Percentiles rank a stretch among this genome's conserved stretches.
Evolutionary conservation across 1,140 invertebrate genomes (phyloP).

Genomic region (Orussus abietinus): DNA sequence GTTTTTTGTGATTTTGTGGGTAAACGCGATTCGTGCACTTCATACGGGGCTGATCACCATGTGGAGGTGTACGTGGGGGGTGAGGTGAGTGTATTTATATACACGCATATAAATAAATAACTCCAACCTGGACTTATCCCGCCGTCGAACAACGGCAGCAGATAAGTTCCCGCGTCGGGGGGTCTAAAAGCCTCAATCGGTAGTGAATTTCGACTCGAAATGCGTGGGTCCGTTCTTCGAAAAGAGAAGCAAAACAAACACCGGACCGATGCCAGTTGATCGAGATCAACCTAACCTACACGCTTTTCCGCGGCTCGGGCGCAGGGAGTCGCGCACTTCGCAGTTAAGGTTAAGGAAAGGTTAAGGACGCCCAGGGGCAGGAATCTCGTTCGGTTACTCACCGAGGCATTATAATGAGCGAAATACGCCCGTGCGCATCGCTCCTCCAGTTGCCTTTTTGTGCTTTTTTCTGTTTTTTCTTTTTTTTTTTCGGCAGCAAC

Average conservation of each 20-base stretch:
- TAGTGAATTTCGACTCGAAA: slow-evolving; percentile 20
- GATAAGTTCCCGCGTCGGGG: slow-evolving; percentile 1
- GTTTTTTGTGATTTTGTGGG: slow-evolving; percentile 3
- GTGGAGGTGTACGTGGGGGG: slow-evolving; percentile 19
- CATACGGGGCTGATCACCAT: slow-evolving; percentile 6
- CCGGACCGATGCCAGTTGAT: slow-evolving; percentile 34
- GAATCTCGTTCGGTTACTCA: slow-evolving; percentile 17
- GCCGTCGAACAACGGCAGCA: neutral
- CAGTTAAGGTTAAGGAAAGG: neutral
- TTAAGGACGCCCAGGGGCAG: neutral
- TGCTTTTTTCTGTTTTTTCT: too few relatives aligned
- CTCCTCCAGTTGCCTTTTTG: too few relatives aligned
- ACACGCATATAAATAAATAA: slow-evolving; percentile 35
- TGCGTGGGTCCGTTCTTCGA: slow-evolving; percentile 13
- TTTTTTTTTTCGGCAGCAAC: slow-evolving; percentile 27
- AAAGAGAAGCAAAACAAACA: slow-evolving; percentile 33
- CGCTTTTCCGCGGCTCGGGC: slow-evolving; percentile 26
- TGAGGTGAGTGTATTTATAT: slow-evolving; percentile 30
- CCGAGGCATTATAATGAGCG: slow-evolving; percentile 29
- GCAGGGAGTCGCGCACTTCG: slow-evolving; percentile 13
- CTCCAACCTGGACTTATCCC: slow-evolving; percentile 4
- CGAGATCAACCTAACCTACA: slow-evolving; percentile 43
- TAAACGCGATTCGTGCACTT: slow-evolving; percentile 3
- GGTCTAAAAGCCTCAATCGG: slow-evolving; percentile 10
- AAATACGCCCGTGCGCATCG: slow-evolving; percentile 23